These are phyloP conservation scores for Drosophila auraria DNA, from an alignment of 1,140 invertebrate species.

Conservation along the genomic window DNA sequence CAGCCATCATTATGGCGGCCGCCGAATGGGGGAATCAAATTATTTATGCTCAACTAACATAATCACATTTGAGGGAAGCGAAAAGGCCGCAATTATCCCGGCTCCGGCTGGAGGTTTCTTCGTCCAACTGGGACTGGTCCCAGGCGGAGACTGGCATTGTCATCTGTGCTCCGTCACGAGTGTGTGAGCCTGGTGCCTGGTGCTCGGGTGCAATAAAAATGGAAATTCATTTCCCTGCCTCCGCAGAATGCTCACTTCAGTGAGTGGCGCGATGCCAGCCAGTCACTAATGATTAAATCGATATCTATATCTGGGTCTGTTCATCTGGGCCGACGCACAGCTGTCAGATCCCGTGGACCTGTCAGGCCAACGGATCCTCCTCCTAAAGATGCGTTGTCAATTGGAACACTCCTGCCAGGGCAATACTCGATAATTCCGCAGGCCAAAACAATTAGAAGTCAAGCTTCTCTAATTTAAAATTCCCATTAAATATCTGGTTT, in stretches of 20 bases:
- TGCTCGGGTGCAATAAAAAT: constrained; percentile 68
- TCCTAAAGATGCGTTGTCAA: constrained; percentile 26
- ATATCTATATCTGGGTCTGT: constrained; percentile 65
- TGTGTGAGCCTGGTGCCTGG: constrained; percentile 29
- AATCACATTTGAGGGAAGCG: constrained; percentile 41
- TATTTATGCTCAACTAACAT: constrained; percentile 56
- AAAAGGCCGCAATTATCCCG: constrained; percentile 38
- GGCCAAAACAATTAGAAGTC: not conserved
- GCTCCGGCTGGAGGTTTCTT: constrained; percentile 18
- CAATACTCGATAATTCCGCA: not conserved
- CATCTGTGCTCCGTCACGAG: constrained; percentile 19
- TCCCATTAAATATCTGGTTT: not conserved
- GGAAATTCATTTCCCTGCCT: constrained; percentile 71
- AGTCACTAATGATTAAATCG: constrained; percentile 79
- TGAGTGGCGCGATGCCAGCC: constrained; percentile 38
- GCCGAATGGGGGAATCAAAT: constrained; percentile 37
- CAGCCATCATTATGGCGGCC: constrained; percentile 28
- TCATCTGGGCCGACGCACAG: constrained; percentile 50
- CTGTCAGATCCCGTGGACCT: constrained; percentile 49
- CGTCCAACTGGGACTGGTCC: constrained; percentile 27
- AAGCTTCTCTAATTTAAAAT: not conserved
- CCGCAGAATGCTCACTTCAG: constrained; percentile 58
- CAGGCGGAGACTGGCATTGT: constrained; percentile 31
- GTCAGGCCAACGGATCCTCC: constrained; percentile 49
- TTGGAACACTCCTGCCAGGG: constrained; percentile 6